A percentile compares a stretch with the other conserved stretches of the same genome.
These are phyloP conservation scores for Caligus rogercresseyi DNA, from an alignment of 1,140 invertebrate species.

Conservation along the genomic window DNA sequence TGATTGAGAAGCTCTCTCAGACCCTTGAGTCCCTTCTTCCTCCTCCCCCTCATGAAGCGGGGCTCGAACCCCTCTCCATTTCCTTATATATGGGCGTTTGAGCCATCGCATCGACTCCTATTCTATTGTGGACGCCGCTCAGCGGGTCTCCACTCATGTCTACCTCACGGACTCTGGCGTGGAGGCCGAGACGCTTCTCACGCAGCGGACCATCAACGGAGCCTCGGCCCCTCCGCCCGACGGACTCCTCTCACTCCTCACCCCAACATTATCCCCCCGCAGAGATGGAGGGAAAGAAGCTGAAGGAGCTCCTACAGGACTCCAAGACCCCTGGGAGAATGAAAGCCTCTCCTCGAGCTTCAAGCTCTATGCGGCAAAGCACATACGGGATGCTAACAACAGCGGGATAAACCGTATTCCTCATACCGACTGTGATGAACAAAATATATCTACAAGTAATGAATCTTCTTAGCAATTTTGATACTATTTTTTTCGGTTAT, in stretches of 20 bases:
- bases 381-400: not conserved
- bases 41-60: not conserved
- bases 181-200: not conserved
- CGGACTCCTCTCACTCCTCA: not conserved
- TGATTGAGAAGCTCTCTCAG: not conserved
- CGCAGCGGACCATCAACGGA: not conserved
- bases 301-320: not conserved
- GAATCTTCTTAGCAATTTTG: no score
- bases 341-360: not conserved
- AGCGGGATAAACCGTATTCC: conserved; percentile 1
- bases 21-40: not conserved
- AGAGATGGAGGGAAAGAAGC: not conserved
- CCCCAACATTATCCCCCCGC: not conserved
- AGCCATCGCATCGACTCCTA: not conserved
- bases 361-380: not conserved
- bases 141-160: not conserved
- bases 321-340: not conserved
- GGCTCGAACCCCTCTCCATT: not conserved
- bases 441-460: conserved; percentile 12
- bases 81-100: not conserved
- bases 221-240: not conserved
- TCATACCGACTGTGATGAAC: conserved; percentile 13
- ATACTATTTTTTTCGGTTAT: no score
- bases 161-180: not conserved
- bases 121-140: not conserved